Base-by-base conservation (phyloP, 2,888 invertebrate species). In the Drepana falcataria region DNA sequence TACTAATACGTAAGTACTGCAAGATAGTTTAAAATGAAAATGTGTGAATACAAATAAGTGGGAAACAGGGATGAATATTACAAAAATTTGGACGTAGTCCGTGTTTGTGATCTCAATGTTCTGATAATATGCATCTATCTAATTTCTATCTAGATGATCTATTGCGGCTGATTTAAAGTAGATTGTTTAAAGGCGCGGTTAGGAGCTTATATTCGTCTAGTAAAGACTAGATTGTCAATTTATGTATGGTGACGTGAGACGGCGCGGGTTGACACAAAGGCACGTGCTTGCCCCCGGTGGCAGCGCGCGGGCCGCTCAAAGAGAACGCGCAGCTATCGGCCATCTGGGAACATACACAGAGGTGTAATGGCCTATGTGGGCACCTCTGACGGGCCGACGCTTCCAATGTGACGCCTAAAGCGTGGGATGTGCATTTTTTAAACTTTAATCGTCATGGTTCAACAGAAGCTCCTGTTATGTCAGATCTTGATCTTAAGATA, bases 291-390 rank as follows among this genome's bases (percentile, higher is more conserved):
- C 67, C 85, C 85, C 69, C 77, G 61, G 77, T 77, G 79, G 76
- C 80, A 75, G 69, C 73, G 73, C 70, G 78, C 81, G 80, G 78
- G 71, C 71, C 55, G 70, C 61, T 81, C 85, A 88, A 87, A 87
- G 87, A 66, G 61, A 68, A 63, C 68, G 65, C 63, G 67, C 62
- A 73, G 73, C 72, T 83, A 83, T 83, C 82, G 71, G 59, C 54
- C 72, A 83, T 84, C 83, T 79, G 73, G 73, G 69, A 81, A 77
- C 79, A 72, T 77, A 80, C 79, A 74, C 71, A 77, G 77, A 84
- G 83, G 87, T 86, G 88, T 88, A 88, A 89, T 85, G 81, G 84
- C 80, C 74, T 75, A 76, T 81, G 85, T 87, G 85, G 85, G 88
- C 85, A 84, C 85, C 86, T 84, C 85, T 81, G 79, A 84, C 69